These are phyloP conservation scores for Aphaenogaster ashmeadi DNA, from an alignment of 1,140 invertebrate genomes.

Conservation along the genomic window DNA sequence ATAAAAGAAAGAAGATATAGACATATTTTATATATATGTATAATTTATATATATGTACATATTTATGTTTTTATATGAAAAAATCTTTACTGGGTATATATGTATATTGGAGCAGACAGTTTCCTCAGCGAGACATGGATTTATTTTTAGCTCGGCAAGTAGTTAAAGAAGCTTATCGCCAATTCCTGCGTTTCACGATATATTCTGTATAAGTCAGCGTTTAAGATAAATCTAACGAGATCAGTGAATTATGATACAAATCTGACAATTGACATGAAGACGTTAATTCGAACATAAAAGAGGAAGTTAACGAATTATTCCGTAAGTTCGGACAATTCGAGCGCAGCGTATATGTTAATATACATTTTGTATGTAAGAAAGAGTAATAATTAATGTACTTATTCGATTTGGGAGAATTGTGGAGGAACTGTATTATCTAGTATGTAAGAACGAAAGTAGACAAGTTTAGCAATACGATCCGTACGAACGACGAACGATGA, in stretches of 20 bases:
- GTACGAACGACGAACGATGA: conserved; percentile 9
- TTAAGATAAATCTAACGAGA: conserved; percentile 15
- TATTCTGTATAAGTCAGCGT: conserved; percentile 18
- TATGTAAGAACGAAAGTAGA: conserved; percentile 47
- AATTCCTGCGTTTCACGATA: conserved; percentile 17
- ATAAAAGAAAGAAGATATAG: too few relatives aligned
- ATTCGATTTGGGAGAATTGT: neutral
- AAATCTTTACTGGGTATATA: too few relatives aligned
- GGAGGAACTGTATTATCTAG: neutral
- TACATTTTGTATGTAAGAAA: conserved; percentile 23
- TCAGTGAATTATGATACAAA: conserved; percentile 1
- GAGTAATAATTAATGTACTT: conserved; percentile 26
- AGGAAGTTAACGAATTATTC: neutral
- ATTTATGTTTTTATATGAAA: too few relatives aligned
- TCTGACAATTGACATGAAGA: neutral
- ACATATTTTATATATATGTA: too few relatives aligned
- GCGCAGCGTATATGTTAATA: neutral
- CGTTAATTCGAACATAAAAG: conserved; percentile 16
- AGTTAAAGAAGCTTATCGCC: neutral
- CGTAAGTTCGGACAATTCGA: neutral
- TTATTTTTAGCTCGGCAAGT: neutral
- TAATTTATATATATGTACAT: too few relatives aligned
- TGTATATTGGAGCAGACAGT: neutral
- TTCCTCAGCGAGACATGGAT: neutral
- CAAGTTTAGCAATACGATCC: conserved; percentile 26